Percentiles rank a stretch among this genome's conserved stretches.
phyloP scores from a whole-genome alignment of 2,888 invertebrate genomes.

The Zeuzera pyrina region DNA sequence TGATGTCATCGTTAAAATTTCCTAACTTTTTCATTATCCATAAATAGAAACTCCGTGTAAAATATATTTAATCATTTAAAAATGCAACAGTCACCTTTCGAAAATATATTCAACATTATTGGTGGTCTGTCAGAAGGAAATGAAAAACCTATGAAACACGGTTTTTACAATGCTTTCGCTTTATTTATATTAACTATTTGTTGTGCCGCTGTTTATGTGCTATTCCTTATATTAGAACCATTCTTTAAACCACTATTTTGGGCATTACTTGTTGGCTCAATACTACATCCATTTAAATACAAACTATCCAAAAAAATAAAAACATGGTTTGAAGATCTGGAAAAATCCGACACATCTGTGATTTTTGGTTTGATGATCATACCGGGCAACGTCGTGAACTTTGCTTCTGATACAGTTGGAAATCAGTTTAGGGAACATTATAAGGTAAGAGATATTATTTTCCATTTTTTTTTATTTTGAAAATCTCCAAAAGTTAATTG shows the following conservation, averaged over 20 bases:
- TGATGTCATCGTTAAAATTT: too few species aligned
- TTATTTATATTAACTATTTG: conserved; percentile 80
- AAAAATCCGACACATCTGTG: conserved; percentile 78
- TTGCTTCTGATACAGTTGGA: conserved; percentile 82
- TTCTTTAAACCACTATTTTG: conserved; percentile 95
- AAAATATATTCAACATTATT: conserved; percentile 79
- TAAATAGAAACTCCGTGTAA: too few species aligned
- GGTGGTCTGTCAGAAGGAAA: conserved; percentile 82
- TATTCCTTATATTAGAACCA: conserved; percentile 90
- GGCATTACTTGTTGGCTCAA: conserved; percentile 97
- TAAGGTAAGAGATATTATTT: conserved; percentile 52
- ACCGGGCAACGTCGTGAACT: conserved; percentile 84
- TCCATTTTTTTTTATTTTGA: too few species aligned
- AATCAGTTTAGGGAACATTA: conserved; percentile 78
- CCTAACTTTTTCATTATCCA: too few species aligned
- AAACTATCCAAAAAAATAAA: conserved; percentile 82
- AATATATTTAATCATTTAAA: too few species aligned
- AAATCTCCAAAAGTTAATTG: too few species aligned
- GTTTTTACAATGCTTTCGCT: conserved; percentile 92
- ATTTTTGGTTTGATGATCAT: conserved; percentile 72
- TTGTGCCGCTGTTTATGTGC: conserved; percentile 80
- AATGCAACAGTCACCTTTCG: conserved; percentile 74
- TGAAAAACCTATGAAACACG: conserved; percentile 92
- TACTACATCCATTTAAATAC: conserved; percentile 95
- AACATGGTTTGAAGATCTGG: conserved; percentile 83